phyloP scores from a whole-genome alignment of 1,140 invertebrate genomes.

The Parapsyche elsis region DNA sequence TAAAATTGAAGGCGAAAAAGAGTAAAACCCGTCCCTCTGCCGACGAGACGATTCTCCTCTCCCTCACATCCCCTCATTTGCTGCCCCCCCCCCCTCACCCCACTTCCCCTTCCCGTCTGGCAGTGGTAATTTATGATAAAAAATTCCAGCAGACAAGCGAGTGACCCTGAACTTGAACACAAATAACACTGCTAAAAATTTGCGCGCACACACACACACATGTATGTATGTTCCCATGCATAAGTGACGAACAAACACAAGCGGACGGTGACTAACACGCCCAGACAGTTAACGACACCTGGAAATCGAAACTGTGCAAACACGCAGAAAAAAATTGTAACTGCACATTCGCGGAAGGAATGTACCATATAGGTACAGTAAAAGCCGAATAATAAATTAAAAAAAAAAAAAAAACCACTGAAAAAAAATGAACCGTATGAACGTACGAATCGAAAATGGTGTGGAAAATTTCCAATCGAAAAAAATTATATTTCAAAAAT shows the following conservation, averaged over 20 bases:
- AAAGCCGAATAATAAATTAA: too few species aligned
- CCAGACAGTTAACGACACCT: neutral
- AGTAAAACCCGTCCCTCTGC: neutral
- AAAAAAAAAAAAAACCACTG: too few species aligned
- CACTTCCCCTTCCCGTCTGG: neutral
- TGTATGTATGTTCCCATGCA: neutral
- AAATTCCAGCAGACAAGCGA: slow-evolving; percentile 55
- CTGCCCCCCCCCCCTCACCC: too few species aligned
- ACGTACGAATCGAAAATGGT: too few species aligned
- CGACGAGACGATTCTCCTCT: neutral
- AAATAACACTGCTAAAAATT: slow-evolving; percentile 54
- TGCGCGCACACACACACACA: slow-evolving; percentile 37
- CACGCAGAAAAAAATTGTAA: neutral
- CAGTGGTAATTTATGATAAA: slow-evolving; percentile 53
- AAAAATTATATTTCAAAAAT: too few species aligned
- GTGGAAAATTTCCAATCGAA: too few species aligned
- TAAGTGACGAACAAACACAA: neutral
- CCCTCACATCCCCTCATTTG: neutral
- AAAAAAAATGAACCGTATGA: too few species aligned
- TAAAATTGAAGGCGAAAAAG: neutral
- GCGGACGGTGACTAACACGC: neutral
- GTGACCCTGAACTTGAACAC: slow-evolving; percentile 56
- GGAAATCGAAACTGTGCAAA: neutral
- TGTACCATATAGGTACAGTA: too few species aligned
- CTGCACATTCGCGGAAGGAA: neutral